phyloP scores from a whole-genome alignment of 2,888 invertebrate genomes.

The Branchellion lobata region DNA sequence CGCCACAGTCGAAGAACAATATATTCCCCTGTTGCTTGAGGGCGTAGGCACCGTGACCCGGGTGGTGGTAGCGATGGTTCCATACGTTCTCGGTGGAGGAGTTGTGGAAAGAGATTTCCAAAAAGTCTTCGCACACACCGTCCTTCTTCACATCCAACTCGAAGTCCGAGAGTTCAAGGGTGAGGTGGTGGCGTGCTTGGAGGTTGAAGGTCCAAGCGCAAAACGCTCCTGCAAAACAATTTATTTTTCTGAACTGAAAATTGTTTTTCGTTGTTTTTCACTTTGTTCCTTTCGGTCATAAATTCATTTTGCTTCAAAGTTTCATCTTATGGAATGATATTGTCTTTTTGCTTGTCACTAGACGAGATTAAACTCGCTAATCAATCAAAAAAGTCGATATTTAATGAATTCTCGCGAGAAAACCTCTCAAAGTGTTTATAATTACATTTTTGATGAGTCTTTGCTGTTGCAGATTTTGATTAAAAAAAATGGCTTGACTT shows the following conservation, averaged over 20 bases:
- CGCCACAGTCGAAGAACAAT: background rate
- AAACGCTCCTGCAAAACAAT: conserved; percentile 1
- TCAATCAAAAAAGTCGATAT: background rate
- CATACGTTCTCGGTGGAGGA: background rate
- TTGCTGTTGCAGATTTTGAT: too few species aligned
- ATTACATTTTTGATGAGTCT: too few species aligned
- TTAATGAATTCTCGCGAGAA: background rate
- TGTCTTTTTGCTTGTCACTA: too few species aligned
- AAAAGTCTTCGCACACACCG: conserved; percentile 10
- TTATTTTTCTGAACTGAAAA: too few species aligned
- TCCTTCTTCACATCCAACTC: conserved; percentile 21
- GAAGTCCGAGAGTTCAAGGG: background rate
- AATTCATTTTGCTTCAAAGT: too few species aligned
- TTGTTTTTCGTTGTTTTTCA: too few species aligned
- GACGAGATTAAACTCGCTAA: background rate
- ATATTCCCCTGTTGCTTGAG: background rate
- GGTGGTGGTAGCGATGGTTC: background rate
- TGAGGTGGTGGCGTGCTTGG: background rate
- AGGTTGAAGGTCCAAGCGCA: conserved; percentile 12
- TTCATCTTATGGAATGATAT: too few species aligned
- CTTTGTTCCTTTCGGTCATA: too few species aligned
- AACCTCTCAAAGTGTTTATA: background rate
- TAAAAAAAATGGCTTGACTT: too few species aligned
- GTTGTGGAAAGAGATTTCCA: background rate
- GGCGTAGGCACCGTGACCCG: background rate